Percentiles rank a stretch among this genome's conserved stretches.
Conservation (phyloP, 2,113 vertebrate species). For the Sander vitreus region DNA sequence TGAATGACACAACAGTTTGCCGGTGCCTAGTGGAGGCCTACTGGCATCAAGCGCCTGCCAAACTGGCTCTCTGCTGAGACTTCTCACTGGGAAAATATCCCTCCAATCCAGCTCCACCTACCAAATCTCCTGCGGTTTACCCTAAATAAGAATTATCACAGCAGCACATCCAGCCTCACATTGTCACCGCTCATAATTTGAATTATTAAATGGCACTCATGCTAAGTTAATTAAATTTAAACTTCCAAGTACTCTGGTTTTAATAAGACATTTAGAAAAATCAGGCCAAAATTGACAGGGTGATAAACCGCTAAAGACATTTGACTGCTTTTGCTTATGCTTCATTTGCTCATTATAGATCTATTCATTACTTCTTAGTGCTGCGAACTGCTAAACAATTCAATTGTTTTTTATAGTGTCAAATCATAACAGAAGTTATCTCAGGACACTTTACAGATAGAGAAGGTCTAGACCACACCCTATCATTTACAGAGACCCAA, state of each 20-base stretch:
- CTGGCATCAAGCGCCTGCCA: constrained; percentile 60
- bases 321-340: constrained; percentile 43
- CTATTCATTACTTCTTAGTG: constrained; percentile 18
- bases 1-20: constrained; percentile 51
- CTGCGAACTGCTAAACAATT: constrained; percentile 29
- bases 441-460: too few species aligned
- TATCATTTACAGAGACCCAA: too few species aligned
- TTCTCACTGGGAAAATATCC: constrained; percentile 51
- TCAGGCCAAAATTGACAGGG: constrained; percentile 47
- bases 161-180: constrained; percentile 53
- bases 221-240: constrained; percentile 75
- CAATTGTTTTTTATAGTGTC: too few species aligned
- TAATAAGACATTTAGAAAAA: constrained; percentile 53
- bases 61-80: constrained; percentile 58
- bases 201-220: constrained; percentile 60
- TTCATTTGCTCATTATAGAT: constrained; percentile 54
- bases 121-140: constrained; percentile 67
- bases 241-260: constrained; percentile 53
- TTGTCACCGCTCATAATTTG: constrained; percentile 66
- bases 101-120: constrained; percentile 44
- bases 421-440: too few species aligned
- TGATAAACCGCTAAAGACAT: constrained; percentile 41
- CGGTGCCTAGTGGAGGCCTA: constrained; percentile 36
- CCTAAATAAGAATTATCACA: constrained; percentile 66
- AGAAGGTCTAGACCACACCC: too few species aligned